phyloP scores from a whole-genome alignment of 2,888 invertebrate genomes.

The Eupithecia exiguata region DNA sequence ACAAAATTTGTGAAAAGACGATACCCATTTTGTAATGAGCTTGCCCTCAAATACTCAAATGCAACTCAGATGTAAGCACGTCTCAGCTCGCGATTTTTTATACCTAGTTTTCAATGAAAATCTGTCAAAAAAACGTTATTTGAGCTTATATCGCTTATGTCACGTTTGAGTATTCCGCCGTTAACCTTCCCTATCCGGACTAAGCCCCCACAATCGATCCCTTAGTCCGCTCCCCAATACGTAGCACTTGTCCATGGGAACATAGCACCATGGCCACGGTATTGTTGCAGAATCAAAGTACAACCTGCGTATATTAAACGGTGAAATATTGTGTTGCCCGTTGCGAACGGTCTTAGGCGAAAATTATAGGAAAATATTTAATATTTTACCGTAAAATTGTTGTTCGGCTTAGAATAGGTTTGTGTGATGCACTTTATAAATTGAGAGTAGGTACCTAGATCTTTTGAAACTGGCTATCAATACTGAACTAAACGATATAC shows the following conservation, averaged over 20 bases:
- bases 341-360: slow-evolving; percentile 26
- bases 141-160: too few species aligned
- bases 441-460: neutral
- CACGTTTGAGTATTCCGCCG: too few species aligned
- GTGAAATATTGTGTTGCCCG: slow-evolving; percentile 37
- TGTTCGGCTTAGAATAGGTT: slow-evolving; percentile 9
- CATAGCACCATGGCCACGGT: slow-evolving; percentile 57
- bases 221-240: slow-evolving; percentile 23
- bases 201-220: neutral
- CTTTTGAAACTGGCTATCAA: neutral
- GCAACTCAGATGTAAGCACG: too few species aligned
- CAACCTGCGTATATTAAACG: slow-evolving; percentile 38
- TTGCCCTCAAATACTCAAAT: neutral
- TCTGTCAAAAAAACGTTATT: too few species aligned
- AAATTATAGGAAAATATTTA: slow-evolving; percentile 34
- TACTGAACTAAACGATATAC: neutral
- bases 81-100: too few species aligned
- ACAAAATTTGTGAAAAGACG: neutral
- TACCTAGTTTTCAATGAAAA: too few species aligned
- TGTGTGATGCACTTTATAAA: neutral
- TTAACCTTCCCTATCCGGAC: neutral
- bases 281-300: slow-evolving; percentile 56
- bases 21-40: neutral
- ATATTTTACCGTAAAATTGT: slow-evolving; percentile 29
- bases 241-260: slow-evolving; percentile 76